Evolutionary conservation across 2,888 invertebrate species (phyloP).

Genomic region (Diarsia rubi): DNA sequence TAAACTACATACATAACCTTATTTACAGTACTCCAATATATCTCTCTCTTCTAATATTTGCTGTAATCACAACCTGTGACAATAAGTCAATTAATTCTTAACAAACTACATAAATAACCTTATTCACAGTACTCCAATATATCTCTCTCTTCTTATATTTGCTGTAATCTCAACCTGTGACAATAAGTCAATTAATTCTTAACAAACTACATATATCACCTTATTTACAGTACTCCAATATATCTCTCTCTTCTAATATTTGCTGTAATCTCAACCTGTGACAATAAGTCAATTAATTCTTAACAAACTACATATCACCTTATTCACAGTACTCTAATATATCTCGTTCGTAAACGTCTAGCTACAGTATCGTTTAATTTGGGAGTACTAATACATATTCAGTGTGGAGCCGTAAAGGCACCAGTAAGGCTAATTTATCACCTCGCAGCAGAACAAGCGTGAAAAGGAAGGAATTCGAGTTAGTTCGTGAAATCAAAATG

Average conservation of each 20-base stretch:
- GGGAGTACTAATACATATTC: slow-evolving; percentile 66
- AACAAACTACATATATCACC: not conserved
- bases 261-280: not conserved
- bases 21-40: too few species aligned
- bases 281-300: too few species aligned
- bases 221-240: slow-evolving; percentile 11
- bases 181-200: too few species aligned
- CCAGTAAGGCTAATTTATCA: slow-evolving; percentile 59
- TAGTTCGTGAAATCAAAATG: slow-evolving; percentile 33
- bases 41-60: too few species aligned
- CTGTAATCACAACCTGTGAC: too few species aligned
- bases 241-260: slow-evolving; percentile 27
- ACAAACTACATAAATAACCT: too few species aligned
- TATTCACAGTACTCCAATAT: too few species aligned
- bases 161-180: not conserved
- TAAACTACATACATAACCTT: too few species aligned
- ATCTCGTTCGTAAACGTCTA: slow-evolving; percentile 41
- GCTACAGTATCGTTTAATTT: slow-evolving; percentile 62
- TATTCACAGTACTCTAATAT: slow-evolving; percentile 12
- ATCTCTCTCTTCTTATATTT: too few species aligned
- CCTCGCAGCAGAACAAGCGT: slow-evolving; percentile 42
- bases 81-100: too few species aligned
- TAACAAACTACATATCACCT: not conserved
- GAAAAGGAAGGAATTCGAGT: slow-evolving; percentile 44
- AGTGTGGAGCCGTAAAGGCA: slow-evolving; percentile 47